Evolutionary conservation across 2,113 vertebrate species (phyloP).

Genomic region (Myiopsitta monachus): DNA sequence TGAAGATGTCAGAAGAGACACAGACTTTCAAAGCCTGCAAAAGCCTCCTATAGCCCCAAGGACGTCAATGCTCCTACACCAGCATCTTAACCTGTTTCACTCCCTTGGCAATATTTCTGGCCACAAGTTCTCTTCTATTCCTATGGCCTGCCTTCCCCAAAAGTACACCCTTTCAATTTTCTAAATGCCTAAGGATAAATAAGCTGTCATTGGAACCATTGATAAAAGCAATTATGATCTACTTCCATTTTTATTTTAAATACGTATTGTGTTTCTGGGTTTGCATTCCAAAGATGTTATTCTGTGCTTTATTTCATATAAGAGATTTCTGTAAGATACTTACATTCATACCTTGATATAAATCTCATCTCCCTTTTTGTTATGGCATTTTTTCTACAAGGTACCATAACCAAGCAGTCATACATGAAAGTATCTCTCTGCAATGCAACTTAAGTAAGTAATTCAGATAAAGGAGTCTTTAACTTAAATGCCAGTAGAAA

Average conservation of each 20-base stretch:
- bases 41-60: background rate
- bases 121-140: background rate
- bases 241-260: background rate
- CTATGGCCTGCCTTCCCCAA: background rate
- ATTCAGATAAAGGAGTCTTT: background rate
- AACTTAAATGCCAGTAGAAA: background rate
- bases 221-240: fast-evolving
- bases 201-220: fast-evolving
- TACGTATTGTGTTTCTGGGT: background rate
- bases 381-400: background rate
- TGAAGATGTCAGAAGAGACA: background rate
- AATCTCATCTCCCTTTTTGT: background rate
- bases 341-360: background rate
- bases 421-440: background rate
- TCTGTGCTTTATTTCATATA: background rate
- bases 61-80: background rate
- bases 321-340: background rate
- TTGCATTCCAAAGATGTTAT: background rate
- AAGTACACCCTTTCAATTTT: background rate
- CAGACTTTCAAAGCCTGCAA: background rate
- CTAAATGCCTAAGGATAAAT: background rate
- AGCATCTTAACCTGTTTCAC: background rate
- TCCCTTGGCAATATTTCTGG: background rate
- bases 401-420: background rate
- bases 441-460: background rate